phyloP scores from a whole-genome alignment of 2,888 invertebrate species.

The Ethmia dodecea region DNA sequence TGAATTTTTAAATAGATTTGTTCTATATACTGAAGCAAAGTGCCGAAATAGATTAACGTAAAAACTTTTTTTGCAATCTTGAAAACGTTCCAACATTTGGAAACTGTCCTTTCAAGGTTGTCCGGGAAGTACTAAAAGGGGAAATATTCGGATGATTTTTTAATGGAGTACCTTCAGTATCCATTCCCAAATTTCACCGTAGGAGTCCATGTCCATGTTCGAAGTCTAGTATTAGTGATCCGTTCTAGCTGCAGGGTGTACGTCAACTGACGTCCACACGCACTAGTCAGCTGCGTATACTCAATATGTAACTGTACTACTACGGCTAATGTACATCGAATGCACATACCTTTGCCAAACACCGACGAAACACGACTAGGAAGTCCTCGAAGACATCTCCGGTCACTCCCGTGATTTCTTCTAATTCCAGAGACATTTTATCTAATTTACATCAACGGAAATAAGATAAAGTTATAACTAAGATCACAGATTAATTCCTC shows the following conservation, averaged over 20 bases:
- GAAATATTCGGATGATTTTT: neutral
- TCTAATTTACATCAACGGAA: slow-evolving; percentile 34
- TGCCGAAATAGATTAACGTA: too few species aligned
- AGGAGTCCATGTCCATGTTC: slow-evolving; percentile 46
- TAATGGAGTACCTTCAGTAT: slow-evolving; percentile 41
- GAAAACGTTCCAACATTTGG: slow-evolving; percentile 13
- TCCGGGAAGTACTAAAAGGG: neutral
- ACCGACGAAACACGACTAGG: slow-evolving; percentile 81
- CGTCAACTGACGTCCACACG: slow-evolving; percentile 34
- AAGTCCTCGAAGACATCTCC: slow-evolving; percentile 87
- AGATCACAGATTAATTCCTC: slow-evolving; percentile 60
- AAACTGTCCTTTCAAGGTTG: slow-evolving; percentile 1
- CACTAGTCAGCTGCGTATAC: too few species aligned
- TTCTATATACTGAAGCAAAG: too few species aligned
- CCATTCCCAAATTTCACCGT: slow-evolving; percentile 49
- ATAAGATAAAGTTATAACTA: slow-evolving; percentile 34
- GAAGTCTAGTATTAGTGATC: slow-evolving; percentile 15
- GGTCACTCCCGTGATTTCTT: slow-evolving; percentile 77
- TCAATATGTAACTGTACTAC: too few species aligned
- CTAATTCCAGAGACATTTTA: slow-evolving; percentile 82
- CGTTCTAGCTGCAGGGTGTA: slow-evolving; percentile 26
- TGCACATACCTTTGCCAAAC: slow-evolving; percentile 81
- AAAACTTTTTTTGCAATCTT: slow-evolving; percentile 9
- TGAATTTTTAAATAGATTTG: too few species aligned
- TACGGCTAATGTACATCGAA: slow-evolving; percentile 37